A percentile compares a stretch with the other conserved stretches of the same genome.
Evolutionary conservation across 2,888 invertebrate species (phyloP).

Genomic region (Pammene fasciana): DNA sequence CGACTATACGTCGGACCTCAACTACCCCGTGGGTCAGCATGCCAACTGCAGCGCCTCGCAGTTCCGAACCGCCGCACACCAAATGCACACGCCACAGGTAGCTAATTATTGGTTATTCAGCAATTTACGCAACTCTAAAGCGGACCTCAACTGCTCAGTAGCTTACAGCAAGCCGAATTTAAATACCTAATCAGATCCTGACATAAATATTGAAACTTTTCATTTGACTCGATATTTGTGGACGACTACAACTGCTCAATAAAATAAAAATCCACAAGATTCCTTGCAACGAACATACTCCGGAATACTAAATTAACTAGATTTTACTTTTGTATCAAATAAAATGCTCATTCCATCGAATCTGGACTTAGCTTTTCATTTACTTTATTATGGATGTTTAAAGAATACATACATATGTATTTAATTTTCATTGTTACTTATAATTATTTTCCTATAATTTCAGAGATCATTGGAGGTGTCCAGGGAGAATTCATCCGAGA

Average conservation of each 20-base stretch:
- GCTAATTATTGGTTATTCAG: not conserved
- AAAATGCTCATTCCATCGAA: not conserved
- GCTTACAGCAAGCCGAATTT: no score
- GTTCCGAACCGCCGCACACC: slow-evolving; percentile 90
- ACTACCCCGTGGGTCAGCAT: slow-evolving; percentile 95
- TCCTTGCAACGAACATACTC: not conserved
- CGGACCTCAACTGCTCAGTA: no score
- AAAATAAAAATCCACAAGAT: no score
- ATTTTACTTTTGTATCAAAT: slow-evolving; percentile 3
- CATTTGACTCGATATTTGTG: no score
- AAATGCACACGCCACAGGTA: slow-evolving; percentile 89
- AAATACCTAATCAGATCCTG: no score
- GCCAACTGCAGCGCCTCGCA: slow-evolving; percentile 96
- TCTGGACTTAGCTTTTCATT: not conserved
- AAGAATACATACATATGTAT: not conserved
- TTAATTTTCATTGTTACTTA: no score
- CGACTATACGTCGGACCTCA: slow-evolving; percentile 98
- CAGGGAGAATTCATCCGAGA: slow-evolving; percentile 92
- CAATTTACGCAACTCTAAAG: no score
- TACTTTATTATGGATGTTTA: slow-evolving; percentile 15
- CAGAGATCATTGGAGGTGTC: slow-evolving; percentile 90
- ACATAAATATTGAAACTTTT: no score
- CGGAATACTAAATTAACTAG: not conserved
- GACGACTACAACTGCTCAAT: no score
- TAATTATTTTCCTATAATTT: slow-evolving; percentile 46